Percentiles rank a stretch among this genome's conserved stretches.
Evolutionary conservation across 1,140 invertebrate species (phyloP).

Genomic region (Gryllus bimaculatus): DNA sequence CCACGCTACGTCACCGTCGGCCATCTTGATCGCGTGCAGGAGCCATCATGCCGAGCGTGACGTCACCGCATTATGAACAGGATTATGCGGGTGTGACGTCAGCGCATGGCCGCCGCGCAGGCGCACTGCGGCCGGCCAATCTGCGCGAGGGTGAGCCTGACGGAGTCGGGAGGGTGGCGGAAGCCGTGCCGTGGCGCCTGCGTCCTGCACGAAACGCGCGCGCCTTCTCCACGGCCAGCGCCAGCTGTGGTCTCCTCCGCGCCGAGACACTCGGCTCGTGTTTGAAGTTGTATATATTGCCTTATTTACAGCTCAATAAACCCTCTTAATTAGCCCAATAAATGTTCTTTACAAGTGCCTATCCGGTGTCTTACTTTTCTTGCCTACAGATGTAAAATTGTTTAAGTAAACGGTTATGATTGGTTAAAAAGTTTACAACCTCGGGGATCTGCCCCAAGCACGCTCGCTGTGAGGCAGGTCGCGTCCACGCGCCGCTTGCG

Average conservation of each 20-base stretch:
- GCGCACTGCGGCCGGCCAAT: not conserved
- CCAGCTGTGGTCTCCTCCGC: not conserved
- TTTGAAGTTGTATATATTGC: not conserved
- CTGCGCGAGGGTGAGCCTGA: not conserved
- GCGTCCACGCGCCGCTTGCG: not conserved
- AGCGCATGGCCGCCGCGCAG: not conserved
- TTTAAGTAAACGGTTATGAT: not conserved
- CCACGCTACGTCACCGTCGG: not conserved
- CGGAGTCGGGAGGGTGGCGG: not conserved
- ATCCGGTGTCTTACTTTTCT: not conserved
- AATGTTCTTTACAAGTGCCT: slow-evolving; percentile 4
- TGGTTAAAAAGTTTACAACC: not conserved
- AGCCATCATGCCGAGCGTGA: not conserved
- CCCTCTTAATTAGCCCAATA: not conserved
- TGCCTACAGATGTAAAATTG: not conserved
- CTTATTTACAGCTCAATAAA: slow-evolving; percentile 5
- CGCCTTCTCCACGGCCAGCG: not conserved
- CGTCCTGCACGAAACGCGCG: not conserved
- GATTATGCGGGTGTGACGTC: not conserved
- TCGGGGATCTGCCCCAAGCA: not conserved
- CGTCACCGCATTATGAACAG: not conserved
- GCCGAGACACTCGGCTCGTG: not conserved
- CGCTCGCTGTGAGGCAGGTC: not conserved
- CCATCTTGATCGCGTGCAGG: not conserved
- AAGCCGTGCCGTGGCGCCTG: not conserved